A percentile compares a stretch with the other conserved stretches of the same genome.
Conservation (phyloP, 2,113 vertebrate genomes). For the Micronycteris hirsuta region DNA sequence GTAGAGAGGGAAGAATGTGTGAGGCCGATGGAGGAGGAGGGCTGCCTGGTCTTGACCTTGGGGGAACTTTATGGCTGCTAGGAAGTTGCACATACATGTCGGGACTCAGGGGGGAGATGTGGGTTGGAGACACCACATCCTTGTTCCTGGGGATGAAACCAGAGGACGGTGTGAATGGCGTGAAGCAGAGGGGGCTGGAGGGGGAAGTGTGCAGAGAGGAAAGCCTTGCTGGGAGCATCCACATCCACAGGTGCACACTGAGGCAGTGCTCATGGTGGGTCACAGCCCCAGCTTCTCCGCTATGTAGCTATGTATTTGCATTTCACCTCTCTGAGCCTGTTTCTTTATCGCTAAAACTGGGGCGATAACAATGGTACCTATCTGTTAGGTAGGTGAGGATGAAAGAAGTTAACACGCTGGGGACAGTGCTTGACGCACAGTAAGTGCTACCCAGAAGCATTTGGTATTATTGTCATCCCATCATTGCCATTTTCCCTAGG, state of each 20-base stretch:
- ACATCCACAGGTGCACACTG: background rate
- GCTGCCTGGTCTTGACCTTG: background rate
- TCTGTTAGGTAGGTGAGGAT: background rate
- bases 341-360: background rate
- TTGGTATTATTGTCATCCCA: background rate
- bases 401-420: rapidly evolving
- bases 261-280: background rate
- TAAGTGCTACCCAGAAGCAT: background rate
- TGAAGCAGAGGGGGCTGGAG: background rate
- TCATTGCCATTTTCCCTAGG: background rate
- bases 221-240: background rate
- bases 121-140: background rate
- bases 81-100: background rate
- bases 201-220: background rate
- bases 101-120: background rate
- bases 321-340: background rate
- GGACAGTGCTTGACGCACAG: background rate
- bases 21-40: background rate
- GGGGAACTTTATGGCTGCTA: background rate
- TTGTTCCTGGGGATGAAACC: background rate
- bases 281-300: background rate
- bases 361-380: background rate
- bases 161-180: background rate
- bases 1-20: background rate
- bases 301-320: background rate